Conservation (phyloP, 2,888 invertebrate species). For the Ophion slaviceki region DNA sequence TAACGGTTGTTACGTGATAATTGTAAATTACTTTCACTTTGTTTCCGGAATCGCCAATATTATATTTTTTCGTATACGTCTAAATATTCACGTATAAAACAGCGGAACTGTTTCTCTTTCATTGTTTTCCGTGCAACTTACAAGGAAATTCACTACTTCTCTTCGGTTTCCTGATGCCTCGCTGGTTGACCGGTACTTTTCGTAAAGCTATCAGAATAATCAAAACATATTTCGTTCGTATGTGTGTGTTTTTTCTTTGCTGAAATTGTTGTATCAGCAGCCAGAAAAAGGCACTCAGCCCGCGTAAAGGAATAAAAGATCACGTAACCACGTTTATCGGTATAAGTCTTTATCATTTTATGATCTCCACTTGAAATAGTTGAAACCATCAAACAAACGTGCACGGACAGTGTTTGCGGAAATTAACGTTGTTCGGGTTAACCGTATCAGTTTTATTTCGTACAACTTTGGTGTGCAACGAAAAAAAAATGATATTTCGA, state of each 20-base stretch:
- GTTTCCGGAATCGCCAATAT: conserved; percentile 30
- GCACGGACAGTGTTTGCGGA: neutral
- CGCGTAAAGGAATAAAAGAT: neutral
- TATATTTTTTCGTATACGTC: neutral
- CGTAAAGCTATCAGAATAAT: conserved; percentile 46
- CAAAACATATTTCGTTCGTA: neutral
- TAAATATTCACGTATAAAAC: conserved; percentile 17
- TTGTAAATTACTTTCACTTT: conserved; percentile 39
- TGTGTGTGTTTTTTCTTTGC: neutral
- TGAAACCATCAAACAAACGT: neutral
- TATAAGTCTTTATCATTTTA: neutral
- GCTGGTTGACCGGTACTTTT: conserved; percentile 11
- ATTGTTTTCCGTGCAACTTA: neutral
- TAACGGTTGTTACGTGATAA: conserved; percentile 26
- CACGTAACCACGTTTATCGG: neutral
- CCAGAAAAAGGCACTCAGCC: neutral
- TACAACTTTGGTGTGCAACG: neutral
- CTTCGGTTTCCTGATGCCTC: conserved; percentile 43
- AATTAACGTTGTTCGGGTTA: neutral
- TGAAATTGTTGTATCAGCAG: neutral
- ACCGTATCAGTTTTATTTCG: neutral
- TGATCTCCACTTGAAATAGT: neutral
- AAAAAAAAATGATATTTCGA: neutral
- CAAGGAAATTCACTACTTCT: conserved; percentile 26
- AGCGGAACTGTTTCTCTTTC: neutral